Evolutionary conservation across 2,888 invertebrate species (phyloP).

Genomic region (Pterobdella sp.): DNA sequence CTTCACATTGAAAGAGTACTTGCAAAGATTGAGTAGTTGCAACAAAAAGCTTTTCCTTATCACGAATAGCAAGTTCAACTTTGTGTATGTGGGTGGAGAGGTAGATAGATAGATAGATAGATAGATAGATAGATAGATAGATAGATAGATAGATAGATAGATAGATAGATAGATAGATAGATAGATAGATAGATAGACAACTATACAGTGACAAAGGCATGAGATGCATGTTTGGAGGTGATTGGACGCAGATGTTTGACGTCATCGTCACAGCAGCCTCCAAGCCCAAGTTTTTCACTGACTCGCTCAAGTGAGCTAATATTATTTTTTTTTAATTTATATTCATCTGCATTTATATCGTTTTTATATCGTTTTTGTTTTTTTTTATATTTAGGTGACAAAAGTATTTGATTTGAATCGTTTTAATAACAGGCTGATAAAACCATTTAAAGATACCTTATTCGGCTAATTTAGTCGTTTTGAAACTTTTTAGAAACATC

Average conservation of each 20-base stretch:
- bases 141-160: not conserved
- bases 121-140: not conserved
- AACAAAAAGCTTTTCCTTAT: constrained; percentile 86
- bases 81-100: constrained; percentile 72
- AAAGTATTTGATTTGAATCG: too few relatives aligned
- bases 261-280: constrained; percentile 81
- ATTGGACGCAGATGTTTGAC: constrained; percentile 86
- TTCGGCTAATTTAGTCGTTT: not conserved
- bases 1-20: constrained; percentile 59
- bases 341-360: not conserved
- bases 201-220: constrained; percentile 75
- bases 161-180: not conserved
- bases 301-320: constrained; percentile 59
- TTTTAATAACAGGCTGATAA: too few relatives aligned
- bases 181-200: constrained; percentile 18
- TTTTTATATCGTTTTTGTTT: not conserved
- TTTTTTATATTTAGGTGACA: constrained; percentile 3
- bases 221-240: constrained; percentile 73
- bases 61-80: constrained; percentile 89
- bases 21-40: constrained; percentile 65
- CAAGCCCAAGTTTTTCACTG: constrained; percentile 91
- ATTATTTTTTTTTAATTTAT: constrained; percentile 1
- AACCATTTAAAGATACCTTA: not conserved
- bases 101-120: not conserved
- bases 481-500: too few relatives aligned